Base-by-base conservation (phyloP, 1,140 invertebrate species). In the Bombus breviceps region DNA sequence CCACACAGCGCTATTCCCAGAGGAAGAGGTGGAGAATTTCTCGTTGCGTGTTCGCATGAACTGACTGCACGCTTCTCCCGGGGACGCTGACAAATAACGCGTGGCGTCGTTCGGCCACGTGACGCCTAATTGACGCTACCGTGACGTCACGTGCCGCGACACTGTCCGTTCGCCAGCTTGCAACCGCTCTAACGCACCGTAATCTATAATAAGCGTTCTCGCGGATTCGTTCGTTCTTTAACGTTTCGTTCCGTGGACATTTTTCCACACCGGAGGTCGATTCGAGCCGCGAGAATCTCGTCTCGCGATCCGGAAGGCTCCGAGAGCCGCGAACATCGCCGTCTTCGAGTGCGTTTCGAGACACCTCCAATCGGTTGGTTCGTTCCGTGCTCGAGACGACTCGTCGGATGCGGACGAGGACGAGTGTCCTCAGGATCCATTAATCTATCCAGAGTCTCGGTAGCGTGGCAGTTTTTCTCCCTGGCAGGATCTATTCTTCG, bases 81-180 rank as follows among this genome's bases (percentile, higher is more conserved):
- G 81, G 79, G 72, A 90, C 86, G 78, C 90, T 94, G 93, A 94
- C 93, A 94, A 94, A 94, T 94, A 92, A 93, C 92, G 92, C 92
- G 91, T 92, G 91, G 88, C 92, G 87, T 86, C 84, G 92, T 81
- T 85, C 87, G 75, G 93, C 86, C 92, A 93, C 92, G 93, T 90
- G 93, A 93, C 93, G 92, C 89, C 92, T 93, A 93, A 93, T 93
- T 92, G 93, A 93, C 92, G 90, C 81, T 85, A 88, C 85, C 92
- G 92, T 93, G 91, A 90, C 90, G 92, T 90, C 93, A 92, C 93
- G 93, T 94, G 93, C 76, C 92, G 78, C 76, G 77, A 82, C 32
- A 85, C 25, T 34, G 57, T 32, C 28, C 59, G 71, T 74, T 43
- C 57, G 71, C 47, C 69, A 43, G 37, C 43, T 81, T 15, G 15